Evolutionary conservation across 2,888 invertebrate genomes (phyloP), one percentile per base, ranked within the genome.

Genomic region (Rhogogaster chlorosoma): DNA sequence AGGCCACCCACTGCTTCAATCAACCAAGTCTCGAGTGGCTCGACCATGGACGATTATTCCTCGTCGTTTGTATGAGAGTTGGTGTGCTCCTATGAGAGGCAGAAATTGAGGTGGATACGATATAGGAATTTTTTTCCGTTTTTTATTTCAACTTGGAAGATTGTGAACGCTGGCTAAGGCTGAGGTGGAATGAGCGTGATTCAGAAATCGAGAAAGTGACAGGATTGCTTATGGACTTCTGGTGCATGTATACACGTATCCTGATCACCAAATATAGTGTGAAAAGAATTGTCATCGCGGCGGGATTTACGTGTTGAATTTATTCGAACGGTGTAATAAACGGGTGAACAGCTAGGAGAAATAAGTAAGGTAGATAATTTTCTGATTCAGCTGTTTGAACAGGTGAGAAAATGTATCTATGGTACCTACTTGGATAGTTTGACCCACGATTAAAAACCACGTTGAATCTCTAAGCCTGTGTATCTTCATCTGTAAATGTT

Each of bases 1-100:
- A 87, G 91, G 89, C 92, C 92, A 92, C 92, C 91, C 92, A 92
- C 91, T 90, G 90, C 91, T 90, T 91, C 91, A 90, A 92, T 92
- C 92, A 92, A 91, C 90, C 89, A 45, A 71, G 71, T 22, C 77
- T 78, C 78, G 78, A 80, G 78, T 26, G 32, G 67, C 85, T 86
- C 86, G 22, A 10, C 38, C 36, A 70, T 9, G 7, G 71, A 4
- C 4, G 71, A 71, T 71, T 71, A 71, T 71, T 71, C 22, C 38
- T n/a, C 38, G 9, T 70, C 10, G 22, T 71, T 42, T 42, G 71
- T 67, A 67, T 32, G 18, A 12, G 29, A 10, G 32, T 32, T 67
- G 15, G 67, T 67, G 5, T 7, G 67, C 32, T 67, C 32, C 32
- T 67, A 4, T 26, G 26, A 61, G 61, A 26, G 26, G 26, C 61